Conservation (phyloP, 2,888 invertebrate species). For the Ariolimax columbianus region DNA sequence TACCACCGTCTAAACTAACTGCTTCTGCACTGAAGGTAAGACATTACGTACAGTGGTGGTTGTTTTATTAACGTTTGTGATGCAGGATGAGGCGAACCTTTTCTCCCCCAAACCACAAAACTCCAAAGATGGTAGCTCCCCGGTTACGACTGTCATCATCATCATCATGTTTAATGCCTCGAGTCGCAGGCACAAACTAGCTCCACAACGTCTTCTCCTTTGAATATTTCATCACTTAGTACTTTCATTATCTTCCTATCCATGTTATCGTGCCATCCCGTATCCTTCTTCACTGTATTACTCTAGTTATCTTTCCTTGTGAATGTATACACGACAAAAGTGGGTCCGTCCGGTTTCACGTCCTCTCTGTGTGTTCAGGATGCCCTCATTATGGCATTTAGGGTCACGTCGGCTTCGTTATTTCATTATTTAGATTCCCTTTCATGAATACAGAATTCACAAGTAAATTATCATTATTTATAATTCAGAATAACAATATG, state of each 20-base stretch:
- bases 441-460: neutral
- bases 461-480: neutral
- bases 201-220: too few relatives aligned
- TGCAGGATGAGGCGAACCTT: neutral
- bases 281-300: too few relatives aligned
- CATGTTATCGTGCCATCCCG: too few relatives aligned
- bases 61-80: neutral
- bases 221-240: too few relatives aligned
- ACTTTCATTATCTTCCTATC: too few relatives aligned
- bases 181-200: too few relatives aligned
- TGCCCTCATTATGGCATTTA: conserved; percentile 14
- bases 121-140: conserved; percentile 41
- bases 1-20: neutral
- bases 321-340: too few relatives aligned
- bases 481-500: neutral
- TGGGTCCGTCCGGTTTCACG: conserved; percentile 26
- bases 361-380: neutral
- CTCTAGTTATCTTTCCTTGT: too few relatives aligned
- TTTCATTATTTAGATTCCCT: neutral
- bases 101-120: conserved; percentile 36
- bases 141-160: too few relatives aligned
- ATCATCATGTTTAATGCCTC: too few relatives aligned
- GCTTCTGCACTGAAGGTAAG: neutral
- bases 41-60: neutral
- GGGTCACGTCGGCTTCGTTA: neutral